Evolutionary conservation across 1,140 invertebrate species (phyloP), one percentile per base, ranked within the genome.

Genomic region (Cyclina sinensis): DNA sequence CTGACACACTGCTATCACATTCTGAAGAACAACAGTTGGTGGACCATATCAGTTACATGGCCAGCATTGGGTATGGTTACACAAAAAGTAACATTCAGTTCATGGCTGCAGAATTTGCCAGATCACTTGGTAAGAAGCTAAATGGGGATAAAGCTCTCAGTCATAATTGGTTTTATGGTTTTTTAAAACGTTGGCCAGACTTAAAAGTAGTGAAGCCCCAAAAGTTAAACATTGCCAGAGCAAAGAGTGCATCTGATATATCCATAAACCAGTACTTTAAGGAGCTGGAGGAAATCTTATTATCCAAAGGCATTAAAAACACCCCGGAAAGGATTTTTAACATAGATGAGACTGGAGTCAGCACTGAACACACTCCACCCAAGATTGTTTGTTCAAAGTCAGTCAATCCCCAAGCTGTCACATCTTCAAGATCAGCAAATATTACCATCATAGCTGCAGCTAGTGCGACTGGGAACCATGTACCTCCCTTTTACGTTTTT

Each of bases 301-400:
- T 9, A 9, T 24, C n/a, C 59, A 65, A 30, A 65, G 27, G 59
- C 59, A 16, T n/a, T 4, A 46, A 16, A 46, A 51, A 0, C 16
- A n/a, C 11, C 12, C 18, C 11, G 76, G 43, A 21, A 46, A 76
- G 30, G 18, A 94, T 95, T n/a, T n/a, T n/a, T n/a, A n/a, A n/a
- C n/a, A n/a, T n/a, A n/a, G n/a, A n/a, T n/a, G n/a, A n/a, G n/a
- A n/a, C n/a, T n/a, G n/a, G n/a, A n/a, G n/a, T n/a, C n/a, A n/a
- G n/a, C n/a, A n/a, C n/a, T n/a, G n/a, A n/a, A n/a, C n/a, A n/a
- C n/a, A n/a, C n/a, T n/a, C n/a, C n/a, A n/a, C n/a, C n/a, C n/a
- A n/a, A n/a, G n/a, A n/a, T n/a, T n/a, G n/a, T 54, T n/a, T 54
- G 14, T n/a, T n/a, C n/a, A n/a, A n/a, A n/a, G n/a, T n/a, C n/a